These are phyloP conservation scores for Lamellibrachia satsuma DNA, from an alignment of 2,888 invertebrate species.

Conservation along the genomic window DNA sequence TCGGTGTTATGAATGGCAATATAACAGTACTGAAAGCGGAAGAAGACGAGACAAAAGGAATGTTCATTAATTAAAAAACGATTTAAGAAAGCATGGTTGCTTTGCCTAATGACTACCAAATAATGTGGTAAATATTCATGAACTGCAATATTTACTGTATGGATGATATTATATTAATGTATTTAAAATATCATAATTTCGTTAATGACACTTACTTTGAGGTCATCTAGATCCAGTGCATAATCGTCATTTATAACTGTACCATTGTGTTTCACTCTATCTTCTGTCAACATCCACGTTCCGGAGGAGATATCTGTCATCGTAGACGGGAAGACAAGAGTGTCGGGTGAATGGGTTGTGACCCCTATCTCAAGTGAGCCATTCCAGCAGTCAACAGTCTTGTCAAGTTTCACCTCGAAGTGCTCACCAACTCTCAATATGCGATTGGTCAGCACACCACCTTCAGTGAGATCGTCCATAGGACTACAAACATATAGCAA, in stretches of 20 bases:
- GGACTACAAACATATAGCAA: slow-evolving; percentile 50
- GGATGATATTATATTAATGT: no score
- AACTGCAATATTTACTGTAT: no score
- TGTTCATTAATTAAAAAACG: no score
- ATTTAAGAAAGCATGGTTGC: no score
- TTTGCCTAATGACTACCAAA: no score
- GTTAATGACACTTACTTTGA: slow-evolving; percentile 70
- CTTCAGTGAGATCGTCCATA: slow-evolving; percentile 63
- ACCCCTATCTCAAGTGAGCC: slow-evolving; percentile 64
- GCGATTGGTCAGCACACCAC: slow-evolving; percentile 61
- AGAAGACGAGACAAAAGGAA: no score
- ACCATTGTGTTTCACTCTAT: slow-evolving; percentile 91
- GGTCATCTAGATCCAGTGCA: slow-evolving; percentile 86
- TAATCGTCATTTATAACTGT: slow-evolving; percentile 86
- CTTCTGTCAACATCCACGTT: slow-evolving; percentile 81
- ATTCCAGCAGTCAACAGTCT: slow-evolving; percentile 64
- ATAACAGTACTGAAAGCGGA: no score
- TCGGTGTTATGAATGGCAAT: no score
- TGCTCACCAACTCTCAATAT: slow-evolving; percentile 56
- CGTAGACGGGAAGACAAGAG: slow-evolving; percentile 85
- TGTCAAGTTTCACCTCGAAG: slow-evolving; percentile 63
- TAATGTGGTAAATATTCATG: no score
- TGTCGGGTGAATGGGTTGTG: slow-evolving; percentile 57
- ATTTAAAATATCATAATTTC: no score
- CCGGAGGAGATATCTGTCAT: slow-evolving; percentile 91